Conservation (phyloP, 2,888 invertebrate species). For the Dione vanillae region DNA sequence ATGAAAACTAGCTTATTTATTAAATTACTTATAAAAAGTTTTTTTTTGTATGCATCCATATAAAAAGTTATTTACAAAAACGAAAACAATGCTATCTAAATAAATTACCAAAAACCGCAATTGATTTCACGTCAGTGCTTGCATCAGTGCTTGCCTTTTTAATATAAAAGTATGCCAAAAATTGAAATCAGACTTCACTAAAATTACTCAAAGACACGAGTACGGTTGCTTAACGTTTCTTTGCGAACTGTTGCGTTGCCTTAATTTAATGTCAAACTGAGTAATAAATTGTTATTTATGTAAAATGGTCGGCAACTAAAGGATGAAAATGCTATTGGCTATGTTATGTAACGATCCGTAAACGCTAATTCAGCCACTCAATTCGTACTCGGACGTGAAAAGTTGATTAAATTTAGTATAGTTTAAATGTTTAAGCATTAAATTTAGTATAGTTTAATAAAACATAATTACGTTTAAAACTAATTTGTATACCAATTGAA, state of each 20-base stretch:
- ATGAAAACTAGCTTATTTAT: no score
- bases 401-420: no score
- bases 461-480: background rate
- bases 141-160: constrained; percentile 47
- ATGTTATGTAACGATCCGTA: constrained; percentile 24
- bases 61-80: background rate
- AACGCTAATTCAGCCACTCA: background rate
- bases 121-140: constrained; percentile 47
- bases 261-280: constrained; percentile 29
- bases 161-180: constrained; percentile 47
- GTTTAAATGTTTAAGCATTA: no score
- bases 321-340: constrained; percentile 7
- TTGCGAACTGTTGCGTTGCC: constrained; percentile 28
- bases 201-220: constrained; percentile 51
- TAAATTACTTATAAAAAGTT: no score
- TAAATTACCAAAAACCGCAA: constrained; percentile 47
- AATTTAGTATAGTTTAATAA: no score
- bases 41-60: no score
- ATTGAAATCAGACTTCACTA: constrained; percentile 46
- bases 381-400: no score
- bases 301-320: constrained; percentile 9
- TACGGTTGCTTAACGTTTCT: constrained; percentile 39
- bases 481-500: background rate
- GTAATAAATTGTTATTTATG: constrained; percentile 32
- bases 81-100: background rate